Evolutionary conservation across 2,113 vertebrate species (phyloP).

Genomic region (Chionomys nivalis): DNA sequence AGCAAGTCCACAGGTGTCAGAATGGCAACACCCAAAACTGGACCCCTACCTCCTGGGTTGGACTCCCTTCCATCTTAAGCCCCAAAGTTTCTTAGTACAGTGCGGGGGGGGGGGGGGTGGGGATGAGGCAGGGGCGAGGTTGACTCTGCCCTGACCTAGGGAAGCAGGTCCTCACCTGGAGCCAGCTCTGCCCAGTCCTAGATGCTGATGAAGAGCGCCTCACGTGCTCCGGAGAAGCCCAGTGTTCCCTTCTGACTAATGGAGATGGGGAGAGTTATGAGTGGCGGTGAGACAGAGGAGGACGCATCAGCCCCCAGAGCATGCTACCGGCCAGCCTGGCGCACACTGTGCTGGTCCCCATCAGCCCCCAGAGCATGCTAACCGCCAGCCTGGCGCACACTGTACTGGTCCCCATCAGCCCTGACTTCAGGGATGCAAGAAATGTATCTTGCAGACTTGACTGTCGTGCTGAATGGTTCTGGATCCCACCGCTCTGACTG

Average conservation of each 20-base stretch:
- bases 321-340: accelerated
- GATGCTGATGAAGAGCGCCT: not conserved
- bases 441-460: not conserved
- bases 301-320: not conserved
- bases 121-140: too few relatives aligned
- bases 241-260: not conserved
- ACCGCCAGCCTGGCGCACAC: accelerated
- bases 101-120: accelerated
- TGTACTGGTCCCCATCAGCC: not conserved
- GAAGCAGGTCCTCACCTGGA: not conserved
- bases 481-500: not conserved
- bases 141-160: not conserved
- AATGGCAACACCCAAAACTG: not conserved
- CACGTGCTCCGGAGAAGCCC: not conserved
- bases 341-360: not conserved
- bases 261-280: not conserved
- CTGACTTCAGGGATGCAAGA: not conserved
- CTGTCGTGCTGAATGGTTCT: not conserved
- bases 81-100: not conserved
- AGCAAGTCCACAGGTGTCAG: not conserved
- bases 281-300: not conserved
- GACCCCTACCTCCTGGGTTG: not conserved
- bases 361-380: not conserved
- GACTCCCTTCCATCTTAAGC: not conserved
- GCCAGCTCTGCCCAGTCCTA: not conserved